Evolutionary conservation across 2,797 vertebrate genomes (phyloP), one percentile per base, ranked within the genome.

Genomic region (Borostomias antarcticus): DNA sequence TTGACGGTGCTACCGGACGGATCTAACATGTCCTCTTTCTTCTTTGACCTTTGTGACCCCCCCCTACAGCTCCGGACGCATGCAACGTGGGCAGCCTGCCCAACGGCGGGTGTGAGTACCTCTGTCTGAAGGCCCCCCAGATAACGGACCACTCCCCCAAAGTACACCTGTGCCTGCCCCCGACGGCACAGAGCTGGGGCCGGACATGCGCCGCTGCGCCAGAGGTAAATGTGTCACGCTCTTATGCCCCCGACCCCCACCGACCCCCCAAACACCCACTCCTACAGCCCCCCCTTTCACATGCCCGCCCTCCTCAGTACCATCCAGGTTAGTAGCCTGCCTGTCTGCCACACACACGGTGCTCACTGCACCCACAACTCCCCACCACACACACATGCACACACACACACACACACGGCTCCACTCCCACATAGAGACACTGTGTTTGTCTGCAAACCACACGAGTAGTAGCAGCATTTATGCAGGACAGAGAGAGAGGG

Each of bases 51-150:
- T 29, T n/a, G 15, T n/a, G 4, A 2, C 15, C 53, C 35, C 1
- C 35, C 59, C 62, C 69, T 48, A 15, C 68, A 98, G 97, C 93
- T 73, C 93, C 94, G 1, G 95, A 98, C 68, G 93, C 90, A 74
- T 99, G 97, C 35, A 97, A 95, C 81, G 88, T 94, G 84, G 95
- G 95, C 11, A 91, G 90, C 62, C 87, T 97, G 32, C 95, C 95
- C 13, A 98, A 98, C 0, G 97, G 98, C 1, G 97, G 97, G 77
- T 99, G 97, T 64, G 96, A 99, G 72, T 98, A 97, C 82, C 87
- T 99, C 67, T 99, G 98, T 82, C 94, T 99, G 72, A 95, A 96
- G 80, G 98, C 96, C n/a, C 97, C 98, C 21, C 96, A 98, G 88
- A 94, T 94, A 85, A 95, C 95, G 4, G 91, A 94, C 72, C 95